These are phyloP conservation scores for Tichodroma muraria DNA, from an alignment of 2,113 vertebrate species.

Conservation along the genomic window DNA sequence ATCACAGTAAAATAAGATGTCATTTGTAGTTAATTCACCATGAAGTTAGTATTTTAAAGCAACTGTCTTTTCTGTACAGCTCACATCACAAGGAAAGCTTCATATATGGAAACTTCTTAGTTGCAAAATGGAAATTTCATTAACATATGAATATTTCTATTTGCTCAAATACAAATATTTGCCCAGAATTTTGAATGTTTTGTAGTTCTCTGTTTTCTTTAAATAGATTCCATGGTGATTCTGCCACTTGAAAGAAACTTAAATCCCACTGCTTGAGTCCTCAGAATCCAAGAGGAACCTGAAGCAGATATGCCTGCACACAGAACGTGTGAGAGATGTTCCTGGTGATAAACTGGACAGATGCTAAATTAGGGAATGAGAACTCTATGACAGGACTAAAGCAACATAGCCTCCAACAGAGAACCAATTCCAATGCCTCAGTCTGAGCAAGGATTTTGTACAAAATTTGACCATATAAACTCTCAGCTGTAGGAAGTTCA, in stretches of 20 bases:
- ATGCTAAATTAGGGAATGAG: background rate
- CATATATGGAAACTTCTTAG: background rate
- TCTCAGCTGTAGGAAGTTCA: background rate
- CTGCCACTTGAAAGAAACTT: background rate
- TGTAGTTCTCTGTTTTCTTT: background rate
- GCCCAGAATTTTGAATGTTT: background rate
- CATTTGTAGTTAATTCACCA: background rate
- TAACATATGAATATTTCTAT: background rate
- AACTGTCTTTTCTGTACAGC: background rate
- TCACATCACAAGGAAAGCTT: background rate
- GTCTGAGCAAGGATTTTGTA: background rate
- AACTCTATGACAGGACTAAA: background rate
- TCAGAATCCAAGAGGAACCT: background rate
- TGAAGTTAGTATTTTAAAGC: background rate
- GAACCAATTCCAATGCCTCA: fast-evolving
- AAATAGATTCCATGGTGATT: background rate
- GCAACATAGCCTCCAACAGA: background rate
- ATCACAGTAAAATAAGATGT: background rate
- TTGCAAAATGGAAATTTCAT: background rate
- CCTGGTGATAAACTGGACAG: background rate
- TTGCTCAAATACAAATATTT: background rate
- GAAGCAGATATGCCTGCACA: background rate
- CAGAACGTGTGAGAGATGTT: background rate
- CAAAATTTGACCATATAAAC: background rate
- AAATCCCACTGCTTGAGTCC: background rate